Conservation (phyloP, 2,888 invertebrate species). For the Phlogophora meticulosa region DNA sequence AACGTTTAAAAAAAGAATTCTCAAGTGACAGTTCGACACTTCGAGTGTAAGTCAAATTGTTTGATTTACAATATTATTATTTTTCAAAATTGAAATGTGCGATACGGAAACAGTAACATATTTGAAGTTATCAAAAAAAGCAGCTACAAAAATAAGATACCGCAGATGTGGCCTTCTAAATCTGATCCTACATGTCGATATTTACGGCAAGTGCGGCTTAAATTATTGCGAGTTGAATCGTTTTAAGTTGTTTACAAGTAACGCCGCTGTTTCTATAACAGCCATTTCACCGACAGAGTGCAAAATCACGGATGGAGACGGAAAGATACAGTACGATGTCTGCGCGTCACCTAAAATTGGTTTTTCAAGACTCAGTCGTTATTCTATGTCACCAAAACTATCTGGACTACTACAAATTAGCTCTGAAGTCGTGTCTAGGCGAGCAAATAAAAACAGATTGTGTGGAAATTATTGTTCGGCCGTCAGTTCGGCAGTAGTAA, state of each 20-base stretch:
- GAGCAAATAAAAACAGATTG: background rate
- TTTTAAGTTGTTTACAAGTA: background rate
- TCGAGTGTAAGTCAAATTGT: too few species aligned
- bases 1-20: background rate
- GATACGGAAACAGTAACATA: background rate
- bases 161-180: background rate
- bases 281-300: background rate
- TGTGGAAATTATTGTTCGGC: too few species aligned
- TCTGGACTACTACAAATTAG: background rate
- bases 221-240: constrained; percentile 14
- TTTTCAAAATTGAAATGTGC: constrained; percentile 6
- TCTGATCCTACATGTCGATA: constrained; percentile 17
- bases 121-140: background rate
- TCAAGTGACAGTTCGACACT: background rate
- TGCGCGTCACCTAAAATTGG: background rate
- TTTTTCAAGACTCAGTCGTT: background rate
- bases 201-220: background rate
- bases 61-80: background rate
- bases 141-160: background rate
- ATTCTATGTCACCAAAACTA: background rate
- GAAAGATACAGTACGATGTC: background rate
- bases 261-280: background rate
- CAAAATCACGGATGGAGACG: constrained; percentile 10
- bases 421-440: background rate
- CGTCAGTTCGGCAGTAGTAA: background rate